Evolutionary conservation across 2,113 vertebrate species (phyloP), one percentile per base, ranked within the genome.

Genomic region (Sceloporus undulatus): DNA sequence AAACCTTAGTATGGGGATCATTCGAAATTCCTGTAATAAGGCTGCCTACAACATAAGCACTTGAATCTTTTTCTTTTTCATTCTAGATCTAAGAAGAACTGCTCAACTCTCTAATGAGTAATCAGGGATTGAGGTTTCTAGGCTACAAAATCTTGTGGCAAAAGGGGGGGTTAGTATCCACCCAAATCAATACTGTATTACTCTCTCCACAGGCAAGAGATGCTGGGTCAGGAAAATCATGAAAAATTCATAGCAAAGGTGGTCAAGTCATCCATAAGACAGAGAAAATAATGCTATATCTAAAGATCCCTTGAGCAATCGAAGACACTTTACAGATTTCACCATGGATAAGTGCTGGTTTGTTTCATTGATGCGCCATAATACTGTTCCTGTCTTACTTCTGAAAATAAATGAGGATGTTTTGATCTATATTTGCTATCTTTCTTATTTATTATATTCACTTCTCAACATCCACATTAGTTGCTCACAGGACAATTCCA

Each of bases 211-310:
- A 96, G 97, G 96, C 96, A 94, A 96, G 96, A 97, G 95, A 96
- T 97, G 95, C 97, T 96, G 95, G 96, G 95, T 96, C 95, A 97
- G 96, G 95, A 96, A 95, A 97, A 95, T 97, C 97, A 98, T 98
- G 96, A 98, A 98, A 98, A 97, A 98, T 98, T 98, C 96, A 98
- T 97, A 95, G 94, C 91, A 85, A 97, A 98, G 97, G 96, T 97
- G 97, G 97, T 96, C 96, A 96, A 97, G 96, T 95, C 96, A 97
- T 97, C 97, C 95, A 97, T 96, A 97, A 96, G 96, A 96, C 87
- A 97, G 94, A 96, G 96, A 97, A 97, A 97, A 97, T 96, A 97
- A 96, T 96, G 95, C 94, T 96, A 89, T 93, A 96, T 96, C 94
- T 95, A 96, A 96, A 96, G 96, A 97, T 97, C 96, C 97, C 96